A percentile compares a stretch with the other conserved stretches of the same genome.
Evolutionary conservation across 2,113 vertebrate genomes (phyloP).

Genomic region (Chelonoidis abingdonii): DNA sequence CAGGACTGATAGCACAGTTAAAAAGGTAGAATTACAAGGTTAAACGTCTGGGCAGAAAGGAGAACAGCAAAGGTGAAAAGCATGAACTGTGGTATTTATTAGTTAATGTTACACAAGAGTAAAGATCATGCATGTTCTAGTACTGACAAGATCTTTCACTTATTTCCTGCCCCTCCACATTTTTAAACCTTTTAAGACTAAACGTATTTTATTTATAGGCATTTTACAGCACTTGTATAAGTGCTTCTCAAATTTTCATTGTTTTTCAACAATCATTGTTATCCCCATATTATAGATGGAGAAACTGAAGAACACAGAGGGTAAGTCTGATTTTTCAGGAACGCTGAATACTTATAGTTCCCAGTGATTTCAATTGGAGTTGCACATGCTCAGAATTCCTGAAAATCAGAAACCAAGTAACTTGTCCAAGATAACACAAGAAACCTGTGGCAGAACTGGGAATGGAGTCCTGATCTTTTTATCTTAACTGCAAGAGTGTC

Average conservation of each 20-base stretch:
- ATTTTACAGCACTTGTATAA: not conserved
- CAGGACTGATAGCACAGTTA: not conserved
- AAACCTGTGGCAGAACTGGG: not conserved
- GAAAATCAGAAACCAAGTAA: not conserved
- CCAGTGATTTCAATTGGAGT: not conserved
- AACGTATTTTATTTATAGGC: not conserved
- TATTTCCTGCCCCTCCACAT: not conserved
- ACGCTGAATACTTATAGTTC: not conserved
- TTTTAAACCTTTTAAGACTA: not conserved
- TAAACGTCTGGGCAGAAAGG: not conserved
- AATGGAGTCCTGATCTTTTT: not conserved
- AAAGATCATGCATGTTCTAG: not conserved
- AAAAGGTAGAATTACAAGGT: not conserved
- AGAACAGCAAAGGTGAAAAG: not conserved
- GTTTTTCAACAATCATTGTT: not conserved
- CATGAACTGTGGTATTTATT: not conserved
- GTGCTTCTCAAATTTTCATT: not conserved
- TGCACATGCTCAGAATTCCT: not conserved
- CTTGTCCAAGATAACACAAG: not conserved
- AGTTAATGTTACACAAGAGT: not conserved
- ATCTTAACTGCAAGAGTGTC: not conserved
- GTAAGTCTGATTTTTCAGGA: not conserved
- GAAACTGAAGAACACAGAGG: fast-evolving
- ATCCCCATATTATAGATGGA: not conserved
- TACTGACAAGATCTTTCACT: not conserved